Base-by-base conservation (phyloP, 2,797 vertebrate genomes). In the Helostoma temminkii region DNA sequence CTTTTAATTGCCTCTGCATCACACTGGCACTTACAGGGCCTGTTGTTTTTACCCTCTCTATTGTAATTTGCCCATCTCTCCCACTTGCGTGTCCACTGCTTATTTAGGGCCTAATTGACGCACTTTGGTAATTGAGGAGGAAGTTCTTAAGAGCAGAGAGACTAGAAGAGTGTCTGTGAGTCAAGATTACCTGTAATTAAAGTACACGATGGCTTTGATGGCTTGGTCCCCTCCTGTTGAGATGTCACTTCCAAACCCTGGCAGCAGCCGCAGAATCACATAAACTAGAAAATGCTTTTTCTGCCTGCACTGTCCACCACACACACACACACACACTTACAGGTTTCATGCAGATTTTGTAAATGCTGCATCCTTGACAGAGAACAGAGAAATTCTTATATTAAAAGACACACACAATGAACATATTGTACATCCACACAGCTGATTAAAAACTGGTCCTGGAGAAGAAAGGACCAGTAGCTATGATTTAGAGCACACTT, bases 181-280 rank as follows among this genome's bases (percentile, higher is more conserved):
- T 85, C 82, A 59, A 89, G 89, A 94, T 94, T 93, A 94, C 93
- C 92, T 94, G 91, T 93, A 94, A 94, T 95, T 94, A 93, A 94
- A 93, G 91, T 92, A 91, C 93, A 94, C 89, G 89, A 93, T 94
- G 90, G 94, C 92, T 90, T 90, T 93, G 91, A 94, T 93, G 87
- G 92, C 88, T 82, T 11, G 61, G 66, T 76, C 85, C 80, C 87
- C 92, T 89, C 91, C 92, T 64, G 90, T 87, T 53, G 90, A 91
- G 90, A 94, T 81, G 86, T 86, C 65, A 28, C 84, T 86, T 89
- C 89, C 81, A 78, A 88, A 89, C 68, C 80, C 81, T 16, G 78
- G 75, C 62, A 57, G 58, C 82, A 79, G 75, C 43, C 54, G 55
- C 69, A 74, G 83, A 84, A 75, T 86, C 66, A 78, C 65, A 39